Evolutionary conservation across 2,797 vertebrate genomes (phyloP), one percentile per base, ranked within the genome.

Genomic region (Atherinosoma microstoma): DNA sequence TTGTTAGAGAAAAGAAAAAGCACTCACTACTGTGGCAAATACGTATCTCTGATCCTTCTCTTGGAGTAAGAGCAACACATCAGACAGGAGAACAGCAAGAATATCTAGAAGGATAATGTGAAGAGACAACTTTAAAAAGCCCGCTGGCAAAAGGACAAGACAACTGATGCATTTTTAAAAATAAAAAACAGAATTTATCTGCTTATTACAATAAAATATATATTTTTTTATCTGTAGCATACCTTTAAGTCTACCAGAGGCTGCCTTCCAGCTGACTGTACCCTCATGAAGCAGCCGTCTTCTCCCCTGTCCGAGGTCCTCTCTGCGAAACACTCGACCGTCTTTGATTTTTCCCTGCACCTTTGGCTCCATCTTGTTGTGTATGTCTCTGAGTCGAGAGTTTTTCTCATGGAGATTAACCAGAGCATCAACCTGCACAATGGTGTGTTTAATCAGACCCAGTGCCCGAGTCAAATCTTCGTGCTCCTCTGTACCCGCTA

Each of bases 211-310:
- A n/a, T 16, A 40, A 40, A 16, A 40, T 40, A 15, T 40, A 5
- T 3, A 11, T 36, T 40, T 40, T 40, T 15, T 15, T n/a, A 47
- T 47, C 18, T 20, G 45, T 9, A 20, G 45, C 45, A 72, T 78
- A 98, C 98, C 98, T 96, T 99, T 99, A 64, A 99, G 93, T 8
- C 98, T 90, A 32, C 98, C 98, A 0, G 98, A 97, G 0, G 96
- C 95, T 12, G 96, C 95, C 83, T 97, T 99, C 96, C 97, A 98
- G 93, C 94, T 97, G 27, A 99, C 94, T 0, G 87, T 92, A 62
- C 96, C 96, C 57, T 97, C 96, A 0, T 96, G 90, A 0, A 96
- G 91, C 1, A 99, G 95, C 57, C 80, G 77, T 53, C 96, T 90
- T 2, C 92, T 89, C 34, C 87, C 91, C 74, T 75, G 94, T 1